Evolutionary conservation across 2,888 invertebrate genomes (phyloP).

Genomic region (Chouioia cunea): DNA sequence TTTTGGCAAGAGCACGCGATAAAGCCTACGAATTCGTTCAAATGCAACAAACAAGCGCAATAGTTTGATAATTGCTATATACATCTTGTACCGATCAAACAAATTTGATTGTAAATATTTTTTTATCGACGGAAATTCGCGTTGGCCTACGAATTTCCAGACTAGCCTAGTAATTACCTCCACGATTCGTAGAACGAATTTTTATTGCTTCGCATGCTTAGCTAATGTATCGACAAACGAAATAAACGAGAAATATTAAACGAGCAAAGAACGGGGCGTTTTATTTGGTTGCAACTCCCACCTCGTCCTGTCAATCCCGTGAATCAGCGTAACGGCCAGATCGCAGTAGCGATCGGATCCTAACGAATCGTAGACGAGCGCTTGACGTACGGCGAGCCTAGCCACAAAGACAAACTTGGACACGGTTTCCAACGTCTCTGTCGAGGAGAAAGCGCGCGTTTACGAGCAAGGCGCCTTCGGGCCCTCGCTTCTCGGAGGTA

Average conservation of each 20-base stretch:
- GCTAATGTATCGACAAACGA: conserved; percentile 60
- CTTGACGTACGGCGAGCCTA: background rate
- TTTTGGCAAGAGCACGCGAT: conserved; percentile 63
- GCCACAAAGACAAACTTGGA: too few relatives aligned
- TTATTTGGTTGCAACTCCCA: conserved; percentile 16
- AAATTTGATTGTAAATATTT: conserved; percentile 62
- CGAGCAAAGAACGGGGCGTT: conserved; percentile 53
- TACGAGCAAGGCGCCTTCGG: too few relatives aligned
- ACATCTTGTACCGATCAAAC: conserved; percentile 49
- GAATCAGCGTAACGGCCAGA: too few relatives aligned
- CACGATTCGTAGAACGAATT: conserved; percentile 64
- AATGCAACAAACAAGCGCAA: conserved; percentile 44
- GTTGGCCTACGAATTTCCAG: conserved; percentile 52
- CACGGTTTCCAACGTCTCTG: too few relatives aligned
- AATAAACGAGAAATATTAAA: conserved; percentile 60
- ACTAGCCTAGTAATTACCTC: conserved; percentile 54
- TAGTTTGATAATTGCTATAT: conserved; percentile 54
- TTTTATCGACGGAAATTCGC: conserved; percentile 65
- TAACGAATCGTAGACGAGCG: background rate
- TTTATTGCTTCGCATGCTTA: conserved; percentile 65
- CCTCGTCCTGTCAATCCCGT: background rate
- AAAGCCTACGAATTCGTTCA: conserved; percentile 47
- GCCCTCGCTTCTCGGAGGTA: too few relatives aligned
- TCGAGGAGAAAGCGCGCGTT: too few relatives aligned
- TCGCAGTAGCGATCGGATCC: too few relatives aligned